These are phyloP conservation scores for Oscheius onirici DNA, from an alignment of 2,888 invertebrate genomes.

Conservation along the genomic window DNA sequence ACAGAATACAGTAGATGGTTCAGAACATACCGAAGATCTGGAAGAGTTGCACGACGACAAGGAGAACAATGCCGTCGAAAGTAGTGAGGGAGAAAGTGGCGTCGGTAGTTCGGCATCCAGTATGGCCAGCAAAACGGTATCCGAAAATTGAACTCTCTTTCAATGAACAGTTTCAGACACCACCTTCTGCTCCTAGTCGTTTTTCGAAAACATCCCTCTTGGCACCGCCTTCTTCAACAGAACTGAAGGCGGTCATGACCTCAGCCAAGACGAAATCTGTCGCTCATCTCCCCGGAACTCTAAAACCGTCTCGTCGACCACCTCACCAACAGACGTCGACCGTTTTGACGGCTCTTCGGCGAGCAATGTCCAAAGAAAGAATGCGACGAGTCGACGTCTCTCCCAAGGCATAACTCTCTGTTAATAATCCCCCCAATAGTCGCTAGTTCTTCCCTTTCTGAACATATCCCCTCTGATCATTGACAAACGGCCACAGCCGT, in stretches of 20 bases:
- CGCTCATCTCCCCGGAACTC: constrained; percentile 32
- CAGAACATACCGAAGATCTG: constrained; percentile 41
- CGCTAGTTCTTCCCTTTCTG: background rate
- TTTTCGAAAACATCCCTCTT: constrained; percentile 56
- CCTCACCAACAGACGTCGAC: constrained; percentile 38
- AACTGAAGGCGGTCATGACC: constrained; percentile 56
- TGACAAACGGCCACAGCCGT: constrained; percentile 19
- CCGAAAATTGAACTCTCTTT: background rate
- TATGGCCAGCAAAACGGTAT: constrained; percentile 27
- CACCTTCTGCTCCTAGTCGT: constrained; percentile 21
- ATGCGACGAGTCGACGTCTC: constrained; percentile 22
- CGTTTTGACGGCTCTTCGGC: constrained; percentile 50
- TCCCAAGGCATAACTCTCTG: constrained; percentile 19
- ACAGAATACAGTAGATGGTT: background rate
- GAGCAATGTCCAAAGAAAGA: constrained; percentile 51
- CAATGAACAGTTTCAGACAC: constrained; percentile 26
- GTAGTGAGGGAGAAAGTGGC: constrained; percentile 38
- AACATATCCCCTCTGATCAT: background rate
- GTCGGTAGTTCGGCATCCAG: constrained; percentile 46
- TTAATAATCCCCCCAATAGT: background rate
- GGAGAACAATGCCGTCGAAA: background rate
- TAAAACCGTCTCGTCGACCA: constrained; percentile 18
- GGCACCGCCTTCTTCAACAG: constrained; percentile 53
- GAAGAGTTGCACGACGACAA: constrained; percentile 41
- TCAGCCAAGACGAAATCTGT: constrained; percentile 49